Evolutionary conservation across 2,113 vertebrate genomes (phyloP), one percentile per base, ranked within the genome.

Genomic region (Thymallus thymallus): DNA sequence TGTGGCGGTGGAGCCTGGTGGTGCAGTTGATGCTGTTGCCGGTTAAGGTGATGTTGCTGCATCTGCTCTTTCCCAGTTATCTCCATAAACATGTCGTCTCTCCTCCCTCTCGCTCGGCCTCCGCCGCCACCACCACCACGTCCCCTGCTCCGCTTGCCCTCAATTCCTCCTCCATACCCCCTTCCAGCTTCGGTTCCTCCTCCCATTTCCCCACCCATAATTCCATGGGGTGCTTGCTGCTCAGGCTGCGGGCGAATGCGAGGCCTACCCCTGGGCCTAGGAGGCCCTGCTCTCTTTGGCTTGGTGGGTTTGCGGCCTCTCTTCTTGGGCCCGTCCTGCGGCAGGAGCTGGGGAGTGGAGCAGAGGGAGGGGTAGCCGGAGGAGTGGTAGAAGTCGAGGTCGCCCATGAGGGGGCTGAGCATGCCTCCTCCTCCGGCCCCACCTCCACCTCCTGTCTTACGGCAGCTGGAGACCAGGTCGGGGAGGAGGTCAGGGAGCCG

Each of bases 381-480:
- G 0, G 94, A 75, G 64, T 92, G 94, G 6, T 95, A 97, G 79
- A 97, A 97, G 48, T 96, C 96, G 35, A 97, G 93, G 88, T 97
- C 96, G 0, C 95, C 92, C 92, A 97, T 94, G 77, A 97, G 84
- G 0, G 96, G 95, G 3, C 95, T 97, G 24, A 97, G 94, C 20
- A 93, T 94, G 0, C 95, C 93, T 0, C 88, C 35, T 41, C 35
- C 70, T 14, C 79, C 80, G 9, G 35, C 35, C 7, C 73, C 76
- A 16, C 63, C 80, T 9, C 71, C 78, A 4, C 71, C 80, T 48
- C 86, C 90, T 35, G 91, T 88, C 51, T 94, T 94, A 76, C 93
- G 93, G 84, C 96, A 97, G 82, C 96, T 97, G 74, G 96, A 98
- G 78, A 98, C 96, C 73, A 98, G 90, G 86, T 98, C 96, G 0